Base-by-base conservation (phyloP, 2,888 invertebrate genomes). In the Tipula confusa region DNA sequence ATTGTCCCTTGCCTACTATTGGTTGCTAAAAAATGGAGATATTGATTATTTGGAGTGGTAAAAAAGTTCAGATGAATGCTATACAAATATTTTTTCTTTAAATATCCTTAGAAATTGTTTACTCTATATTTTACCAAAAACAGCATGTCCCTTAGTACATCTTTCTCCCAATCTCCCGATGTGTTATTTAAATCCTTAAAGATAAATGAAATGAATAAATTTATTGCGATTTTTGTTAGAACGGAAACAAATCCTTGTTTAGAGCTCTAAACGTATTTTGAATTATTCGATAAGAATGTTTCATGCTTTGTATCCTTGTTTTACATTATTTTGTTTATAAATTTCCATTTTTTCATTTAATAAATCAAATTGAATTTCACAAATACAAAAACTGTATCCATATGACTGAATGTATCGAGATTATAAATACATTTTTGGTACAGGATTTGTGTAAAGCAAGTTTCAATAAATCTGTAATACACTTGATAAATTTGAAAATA, bases 211-310 rank as follows among this genome's bases (percentile, higher is more conserved):
- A 64, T 11, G 64, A 64, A 64, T 64, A 64, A 64, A 64, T 64
- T 64, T 64, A 64, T 64, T 64, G 24, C 64, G 64, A 64, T 64
- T 64, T 64, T 64, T 11, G 18, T 64, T 64, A 2, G 24, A 64
- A 64, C 64, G 64, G 64, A 64, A 64, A 24, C 64, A 64, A 64
- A 64, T 64, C 64, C 64, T 64, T 64, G 64, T 64, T 64, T 24
- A 18, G 24, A 24, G 64, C 64, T 24, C 11, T 9, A n/a, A n/a
- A n/a, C 5, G 43, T 64, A 24, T 24, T n/a, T 64, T 64, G 64
- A 64, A 64, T 64, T 64, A 64, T 64, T 64, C 9, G n/a, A n/a
- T n/a, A 64, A 64, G 24, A 18, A 64, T 64, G 18, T 24, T 24
- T 24, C 64, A 64, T 24, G 64, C 64, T 6, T 3, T n/a, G n/a